Evolutionary conservation across 1,140 invertebrate species (phyloP), one percentile per base, ranked within the genome.

Genomic region (Tachypleus tridentatus): DNA sequence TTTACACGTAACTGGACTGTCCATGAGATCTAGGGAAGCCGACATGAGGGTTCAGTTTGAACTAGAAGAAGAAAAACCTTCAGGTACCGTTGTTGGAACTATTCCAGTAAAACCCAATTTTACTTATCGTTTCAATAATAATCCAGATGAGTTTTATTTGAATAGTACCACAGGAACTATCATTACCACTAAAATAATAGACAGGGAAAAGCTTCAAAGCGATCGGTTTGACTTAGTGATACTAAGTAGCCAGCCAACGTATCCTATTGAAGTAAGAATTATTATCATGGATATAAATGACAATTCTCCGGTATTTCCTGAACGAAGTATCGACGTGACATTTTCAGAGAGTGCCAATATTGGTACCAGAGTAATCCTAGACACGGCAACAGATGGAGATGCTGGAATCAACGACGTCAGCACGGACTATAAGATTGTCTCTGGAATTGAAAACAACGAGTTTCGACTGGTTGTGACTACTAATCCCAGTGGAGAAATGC

Each of bases 201-300:
- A 95, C 77, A 79, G 91, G 4, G 91, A 95, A 75, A 81, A 82
- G 4, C 77, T 92, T 60, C 48, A 64, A 3, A 86, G 81, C 67
- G 89, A 93, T 71, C 82, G 88, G 49, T 93, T 91, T 75, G 91
- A 93, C 73, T 80, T 94, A 61, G 91, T 95, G n/a, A 87, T 94
- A 4, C 78, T 94, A 11, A 93, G 90, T 7, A 93, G 89, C 73
- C 90, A 93, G 73, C 91, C 92, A 4, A 94, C 90, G 0, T 94
- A 94, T 76, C 91, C 91, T 0, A 91, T 95, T 63, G 91, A 94
- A 76, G 91, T 95, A 9, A 80, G 89, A 65, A 89, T 95, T 65
- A 77, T 86, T 9, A 87, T 96, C 3, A 76, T 86, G 3, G 91
- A 96, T 75, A 82, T 93, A 29, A 94, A 94, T 76, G 91, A 95